Evolutionary conservation across 1,140 invertebrate genomes (phyloP), one percentile per base, ranked within the genome.

Genomic region (Latrodectus geometricus): DNA sequence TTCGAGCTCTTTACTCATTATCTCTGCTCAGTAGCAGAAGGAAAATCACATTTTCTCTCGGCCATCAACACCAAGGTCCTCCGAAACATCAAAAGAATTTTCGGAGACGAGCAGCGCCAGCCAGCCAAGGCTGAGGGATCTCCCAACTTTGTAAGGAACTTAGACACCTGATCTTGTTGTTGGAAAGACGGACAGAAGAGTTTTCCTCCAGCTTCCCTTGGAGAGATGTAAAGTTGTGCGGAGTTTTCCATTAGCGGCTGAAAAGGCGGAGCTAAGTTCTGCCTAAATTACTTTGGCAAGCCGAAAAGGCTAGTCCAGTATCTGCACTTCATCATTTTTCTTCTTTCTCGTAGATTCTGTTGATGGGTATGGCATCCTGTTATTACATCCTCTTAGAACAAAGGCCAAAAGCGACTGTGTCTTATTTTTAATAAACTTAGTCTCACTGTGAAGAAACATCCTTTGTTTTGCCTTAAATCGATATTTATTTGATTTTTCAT

Each of bases 311-410:
- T 49, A 79, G 76, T 80, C 68, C 78, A 70, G 78, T 79, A 35
- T 79, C 23, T 23, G 21, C 54, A 75, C 35, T 23, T 61, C 78
- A 52, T 50, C 49, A 17, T 68, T 35, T 68, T 69, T 23, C 52
- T 69, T 80, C 23, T 15, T 21, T 56, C n/a, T 14, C 9, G 21
- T 1, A 17, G 11, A 11, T 61, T 12, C 21, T 20, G 74, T 21
- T 80, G 78, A 80, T 80, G 78, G 66, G 70, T 69, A 12, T 54
- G 78, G 78, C 66, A 80, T 80, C 78, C 78, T 70, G 70, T 80
- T 80, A 80, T 48, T 54, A 14, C 21, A 80, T 80, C 78, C 78
- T 70, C 23, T 80, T 80, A 80, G 49, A 23, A 66, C 15, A n/a
- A 17, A 78, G 23, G 61, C 21, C 56, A 35, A 23, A 65, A 68